Conservation (phyloP, 2,888 invertebrate species). For the Ennomos erosarius region DNA sequence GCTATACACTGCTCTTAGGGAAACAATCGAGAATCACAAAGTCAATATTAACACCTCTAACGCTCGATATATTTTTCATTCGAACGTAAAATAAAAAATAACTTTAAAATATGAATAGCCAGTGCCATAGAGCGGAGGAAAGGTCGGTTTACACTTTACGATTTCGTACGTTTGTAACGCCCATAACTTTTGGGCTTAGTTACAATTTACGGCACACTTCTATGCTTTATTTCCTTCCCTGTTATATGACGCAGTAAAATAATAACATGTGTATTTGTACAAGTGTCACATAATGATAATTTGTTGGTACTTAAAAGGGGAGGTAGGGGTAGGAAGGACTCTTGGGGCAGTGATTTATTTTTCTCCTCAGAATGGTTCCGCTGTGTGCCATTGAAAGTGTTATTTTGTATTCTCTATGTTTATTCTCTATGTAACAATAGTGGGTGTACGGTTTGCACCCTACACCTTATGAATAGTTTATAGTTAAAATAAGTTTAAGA, state of each 20-base stretch:
- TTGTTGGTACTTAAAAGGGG: slow-evolving; percentile 21
- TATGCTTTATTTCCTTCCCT: slow-evolving; percentile 23
- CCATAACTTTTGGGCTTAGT: slow-evolving; percentile 20
- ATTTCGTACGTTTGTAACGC: slow-evolving; percentile 30
- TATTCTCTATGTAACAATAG: neutral
- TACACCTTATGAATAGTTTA: too few relatives aligned
- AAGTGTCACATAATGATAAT: slow-evolving; percentile 30
- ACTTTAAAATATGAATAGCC: slow-evolving; percentile 45
- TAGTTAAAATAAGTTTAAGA: too few relatives aligned
- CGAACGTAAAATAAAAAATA: slow-evolving; percentile 43
- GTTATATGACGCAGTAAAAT: slow-evolving; percentile 30
- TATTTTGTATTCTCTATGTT: neutral
- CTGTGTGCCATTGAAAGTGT: slow-evolving; percentile 14
- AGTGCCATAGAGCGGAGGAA: slow-evolving; percentile 17
- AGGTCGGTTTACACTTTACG: slow-evolving; percentile 32
- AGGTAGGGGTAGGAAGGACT: slow-evolving; percentile 11
- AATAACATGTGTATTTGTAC: slow-evolving; percentile 23
- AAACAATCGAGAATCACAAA: slow-evolving; percentile 18
- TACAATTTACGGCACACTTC: slow-evolving; percentile 28
- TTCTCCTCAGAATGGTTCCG: slow-evolving; percentile 8
- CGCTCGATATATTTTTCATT: slow-evolving; percentile 36
- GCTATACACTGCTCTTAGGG: too few relatives aligned
- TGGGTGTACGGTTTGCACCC: too few relatives aligned
- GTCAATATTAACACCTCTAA: slow-evolving; percentile 16
- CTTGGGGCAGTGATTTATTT: slow-evolving; percentile 26